Evolutionary conservation across 1,140 invertebrate genomes (phyloP), one percentile per base, ranked within the genome.

Genomic region (Paraescarpia echinospica): DNA sequence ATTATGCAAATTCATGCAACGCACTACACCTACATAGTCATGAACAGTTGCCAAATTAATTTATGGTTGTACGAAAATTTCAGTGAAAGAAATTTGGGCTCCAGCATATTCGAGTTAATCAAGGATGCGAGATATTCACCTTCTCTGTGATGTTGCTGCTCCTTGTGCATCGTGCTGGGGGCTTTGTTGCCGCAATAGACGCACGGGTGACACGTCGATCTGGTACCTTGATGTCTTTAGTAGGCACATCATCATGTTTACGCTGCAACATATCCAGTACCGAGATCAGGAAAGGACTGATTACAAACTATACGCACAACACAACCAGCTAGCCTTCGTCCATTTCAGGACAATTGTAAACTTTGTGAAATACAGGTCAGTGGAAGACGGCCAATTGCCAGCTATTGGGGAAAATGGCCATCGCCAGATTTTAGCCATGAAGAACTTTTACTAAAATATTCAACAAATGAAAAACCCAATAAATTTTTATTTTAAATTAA

Each of bases 241-340:
- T 8, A 8, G 48, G 48, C 48, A 18, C 48, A 51, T 51, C 48
- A 51, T 9, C 48, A 51, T 1, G 48, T 51, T 51, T 51, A 51
- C 48, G 59, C 59, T 77, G 59, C 59, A 77, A 77, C 22, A 77
- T 41, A 41, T 41, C 4, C 41, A 41, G 41, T 12, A 41, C n/a
- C n/a, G 12, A 41, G 59, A 77, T 77, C 59, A 77, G 59, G 59
- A 77, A 77, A 22, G 59, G 22, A 27, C 1, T 92, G 89, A 89
- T 94, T 93, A 77, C 59, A 77, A 77, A 77, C 59, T 77, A 31
- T 77, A 0, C 41, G 12, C 41, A 41, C 41, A 41, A 41, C 41
- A 41, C 41, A 41, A 6, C 12, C 41, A 41, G 4, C 41, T 6
- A 41, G n/a, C n/a, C n/a, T n/a, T n/a, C n/a, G n/a, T n/a, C n/a